Base-by-base conservation (phyloP, 2,888 invertebrate species). In the Ichneumoninae sp. region DNA sequence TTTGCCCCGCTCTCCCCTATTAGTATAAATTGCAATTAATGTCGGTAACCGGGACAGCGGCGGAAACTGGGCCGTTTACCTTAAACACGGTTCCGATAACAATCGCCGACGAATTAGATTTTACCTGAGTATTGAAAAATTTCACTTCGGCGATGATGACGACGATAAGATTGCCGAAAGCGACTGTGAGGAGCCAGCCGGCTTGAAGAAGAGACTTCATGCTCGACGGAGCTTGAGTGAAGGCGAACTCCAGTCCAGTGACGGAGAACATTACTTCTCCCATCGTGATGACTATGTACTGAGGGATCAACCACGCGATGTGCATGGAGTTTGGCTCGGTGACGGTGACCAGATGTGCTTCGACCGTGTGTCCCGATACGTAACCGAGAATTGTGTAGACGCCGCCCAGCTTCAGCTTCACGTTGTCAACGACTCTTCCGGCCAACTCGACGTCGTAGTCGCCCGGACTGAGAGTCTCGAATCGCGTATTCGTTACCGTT, bases 121-220 rank as follows among this genome's bases (percentile, higher is more conserved):
- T 93, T 94, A 97, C 98, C 95, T 97, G 97, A 86, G 96, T 95
- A 0, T 96, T 95, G 91, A 98, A 96, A 83, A 97, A 95, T 85
- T 96, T 95, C 10, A 96, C 95, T 92, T 98, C 97, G 19, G 98
- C 97, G 40, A 99, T 96, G 71, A 98, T 95, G 47, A 98, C 97
- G 0, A 99, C 99, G 79, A 99, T 96, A 47, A 99, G 94, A 94
- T 99, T 99, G 60, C 99, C 99, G 90, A 99, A 95, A 0, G 99
- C 98, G 0, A 98, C 98, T 0, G 99, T 98, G 74, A 99, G 94
- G 16, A 99, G 95, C 98, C 99, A 99, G 16, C 96, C 96, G 0
- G 99, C 98, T 93, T 97, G 97, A 70, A 99, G 94, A 0, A 99
- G 97, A 0, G 99, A 98, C 94, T 99, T 99, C 99, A 99, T 99